Base-by-base conservation (phyloP, 2,888 invertebrate species). In the Drosophila buzzatii region DNA sequence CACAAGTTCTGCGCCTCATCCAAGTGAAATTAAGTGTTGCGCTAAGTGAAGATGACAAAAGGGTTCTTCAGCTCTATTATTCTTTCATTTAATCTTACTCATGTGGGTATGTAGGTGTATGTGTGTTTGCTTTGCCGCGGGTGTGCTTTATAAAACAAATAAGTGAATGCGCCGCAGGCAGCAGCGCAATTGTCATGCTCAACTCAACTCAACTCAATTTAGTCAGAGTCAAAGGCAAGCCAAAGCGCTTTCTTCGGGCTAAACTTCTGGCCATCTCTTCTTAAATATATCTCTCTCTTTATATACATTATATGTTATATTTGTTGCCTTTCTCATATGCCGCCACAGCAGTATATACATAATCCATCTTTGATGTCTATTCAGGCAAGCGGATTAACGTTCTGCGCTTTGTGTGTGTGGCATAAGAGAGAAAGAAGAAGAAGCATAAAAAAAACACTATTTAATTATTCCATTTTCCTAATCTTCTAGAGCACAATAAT, bases 11-110 rank as follows among this genome's bases (percentile, higher is more conserved):
- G 80, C 66, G 77, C 77, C 79, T 75, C 80, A 73, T 72, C 75
- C 84, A 81, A 89, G 84, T 89, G 86, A 90, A 86, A 90, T 90
- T 89, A 89, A 89, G 86, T 89, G 90, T 89, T 83, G 89, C 78
- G 79, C 84, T 87, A 86, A 81, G 85, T 85, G 85, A 85, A 85
- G 88, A 85, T 85, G 85, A 85, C 90, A 90, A 85, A 85, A 90
- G 90, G 85, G 90, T 85, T 90, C 85, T 90, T 87, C 85, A 90
- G 88, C 85, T 85, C 79, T 85, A 85, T 85, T 85, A 85, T 85
- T 85, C 85, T 85, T 85, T 85, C 85, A 85, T 85, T 85, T 85
- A 85, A 85, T 85, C 85, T 87, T 90, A 57, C 70, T 58, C 67
- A 59, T 73, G 53, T 77, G 60, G 52, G 53, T 16, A 69, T 53